Evolutionary conservation across 2,888 invertebrate species (phyloP).

Genomic region (Neria commutata): DNA sequence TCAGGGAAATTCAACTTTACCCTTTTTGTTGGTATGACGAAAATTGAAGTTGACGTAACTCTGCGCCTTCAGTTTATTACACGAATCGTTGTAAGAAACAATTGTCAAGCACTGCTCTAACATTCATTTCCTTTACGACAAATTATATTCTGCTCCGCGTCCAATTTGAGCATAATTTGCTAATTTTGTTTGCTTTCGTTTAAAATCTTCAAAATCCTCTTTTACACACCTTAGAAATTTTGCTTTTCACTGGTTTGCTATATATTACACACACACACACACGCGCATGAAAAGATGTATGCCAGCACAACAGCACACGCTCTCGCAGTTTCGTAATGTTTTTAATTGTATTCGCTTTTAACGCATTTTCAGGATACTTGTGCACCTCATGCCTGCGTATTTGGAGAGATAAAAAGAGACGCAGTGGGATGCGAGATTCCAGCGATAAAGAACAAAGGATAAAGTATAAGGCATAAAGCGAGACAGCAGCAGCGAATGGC

Average conservation of each 20-base stretch:
- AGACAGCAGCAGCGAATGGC: not conserved
- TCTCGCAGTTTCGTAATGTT: constrained; percentile 1
- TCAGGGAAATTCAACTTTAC: too few species aligned
- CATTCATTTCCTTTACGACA: too few species aligned
- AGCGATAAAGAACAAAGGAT: not conserved
- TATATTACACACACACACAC: not conserved
- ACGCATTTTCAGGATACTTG: not conserved
- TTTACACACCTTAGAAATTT: not conserved
- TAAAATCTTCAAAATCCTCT: not conserved
- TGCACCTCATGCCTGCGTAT: not conserved
- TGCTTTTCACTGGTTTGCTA: not conserved
- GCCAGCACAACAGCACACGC: not conserved
- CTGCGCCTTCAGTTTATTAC: too few species aligned
- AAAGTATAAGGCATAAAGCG: not conserved
- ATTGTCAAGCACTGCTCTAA: too few species aligned
- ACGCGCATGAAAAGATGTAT: not conserved
- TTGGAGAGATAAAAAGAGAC: not conserved
- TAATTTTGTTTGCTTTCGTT: not conserved
- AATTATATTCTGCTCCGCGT: too few species aligned
- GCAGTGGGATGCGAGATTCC: not conserved
- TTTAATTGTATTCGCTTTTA: not conserved
- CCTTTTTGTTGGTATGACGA: too few species aligned
- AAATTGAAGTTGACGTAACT: too few species aligned
- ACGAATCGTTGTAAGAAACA: too few species aligned
- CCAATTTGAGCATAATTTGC: too few species aligned